Percentiles rank a stretch among this genome's conserved stretches.
Conservation (phyloP, 2,113 vertebrate genomes). For the Misgurnus mizolepis region DNA sequence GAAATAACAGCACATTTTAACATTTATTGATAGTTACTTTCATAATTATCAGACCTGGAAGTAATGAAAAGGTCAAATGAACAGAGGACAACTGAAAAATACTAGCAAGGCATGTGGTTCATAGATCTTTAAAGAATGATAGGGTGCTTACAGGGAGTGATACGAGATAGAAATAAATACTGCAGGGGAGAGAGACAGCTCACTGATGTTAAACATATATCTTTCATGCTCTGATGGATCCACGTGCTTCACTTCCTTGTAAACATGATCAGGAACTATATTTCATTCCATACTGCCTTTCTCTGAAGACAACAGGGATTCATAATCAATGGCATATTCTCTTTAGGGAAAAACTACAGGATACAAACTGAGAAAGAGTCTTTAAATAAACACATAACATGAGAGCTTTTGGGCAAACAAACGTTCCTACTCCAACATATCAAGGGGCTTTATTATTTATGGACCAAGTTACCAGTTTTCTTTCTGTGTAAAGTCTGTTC, state of each 20-base stretch:
- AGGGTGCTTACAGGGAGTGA: neutral
- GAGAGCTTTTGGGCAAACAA: neutral
- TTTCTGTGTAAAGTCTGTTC: too few species aligned
- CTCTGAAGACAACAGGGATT: constrained; percentile 38
- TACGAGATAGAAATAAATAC: constrained; percentile 9
- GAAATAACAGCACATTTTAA: too few species aligned
- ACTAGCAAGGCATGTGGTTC: neutral
- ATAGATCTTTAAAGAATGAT: constrained; percentile 34
- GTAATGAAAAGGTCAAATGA: neutral
- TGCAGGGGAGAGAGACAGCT: neutral
- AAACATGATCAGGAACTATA: constrained; percentile 41
- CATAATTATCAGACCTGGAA: too few species aligned
- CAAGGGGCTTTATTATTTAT: too few species aligned
- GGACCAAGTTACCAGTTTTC: too few species aligned
- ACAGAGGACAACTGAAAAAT: constrained; percentile 11
- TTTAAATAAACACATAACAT: constrained; percentile 17
- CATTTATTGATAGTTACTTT: too few species aligned
- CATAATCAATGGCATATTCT: constrained; percentile 36
- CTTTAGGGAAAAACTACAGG: constrained; percentile 26
- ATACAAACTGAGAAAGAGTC: neutral
- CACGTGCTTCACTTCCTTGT: constrained; percentile 58
- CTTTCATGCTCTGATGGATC: constrained; percentile 59
- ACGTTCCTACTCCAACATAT: neutral
- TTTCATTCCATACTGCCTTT: constrained; percentile 27
- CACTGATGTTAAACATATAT: constrained; percentile 47